phyloP scores from a whole-genome alignment of 1,140 invertebrate species.

The Ips typographus region DNA sequence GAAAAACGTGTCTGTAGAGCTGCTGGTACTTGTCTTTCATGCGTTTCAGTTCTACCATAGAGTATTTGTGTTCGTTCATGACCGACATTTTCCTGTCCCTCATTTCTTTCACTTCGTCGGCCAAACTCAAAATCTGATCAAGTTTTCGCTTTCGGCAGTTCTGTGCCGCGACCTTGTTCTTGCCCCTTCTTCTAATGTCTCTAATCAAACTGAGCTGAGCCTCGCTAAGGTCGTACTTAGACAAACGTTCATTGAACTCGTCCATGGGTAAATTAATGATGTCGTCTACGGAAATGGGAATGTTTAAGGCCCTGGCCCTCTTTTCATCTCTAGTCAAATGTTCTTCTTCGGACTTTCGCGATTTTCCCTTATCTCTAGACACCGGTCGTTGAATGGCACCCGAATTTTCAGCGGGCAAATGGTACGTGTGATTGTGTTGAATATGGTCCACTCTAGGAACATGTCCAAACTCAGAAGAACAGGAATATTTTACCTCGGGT shows the following conservation, averaged over 20 bases:
- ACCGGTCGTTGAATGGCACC: conserved; percentile 71
- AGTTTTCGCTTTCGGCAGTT: conserved; percentile 97
- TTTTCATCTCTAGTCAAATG: conserved; percentile 83
- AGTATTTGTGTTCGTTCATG: conserved; percentile 71
- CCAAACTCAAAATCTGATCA: conserved; percentile 88
- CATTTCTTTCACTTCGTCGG: conserved; percentile 88
- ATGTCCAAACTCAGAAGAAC: conserved; percentile 61
- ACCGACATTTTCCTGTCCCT: conserved; percentile 79
- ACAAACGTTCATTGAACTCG: conserved; percentile 95
- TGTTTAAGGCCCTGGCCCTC: conserved; percentile 72
- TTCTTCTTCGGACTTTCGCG: conserved; percentile 60
- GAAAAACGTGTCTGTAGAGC: conserved; percentile 84
- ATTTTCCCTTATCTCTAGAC: conserved; percentile 67
- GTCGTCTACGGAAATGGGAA: conserved; percentile 82
- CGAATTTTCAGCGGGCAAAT: conserved; percentile 70
- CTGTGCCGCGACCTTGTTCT: conserved; percentile 82
- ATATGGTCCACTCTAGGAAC: conserved; percentile 62
- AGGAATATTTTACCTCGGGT: no score
- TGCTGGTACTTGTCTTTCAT: conserved; percentile 82
- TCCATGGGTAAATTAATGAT: conserved; percentile 97
- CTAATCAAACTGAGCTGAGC: conserved; percentile 90
- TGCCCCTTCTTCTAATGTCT: conserved; percentile 75
- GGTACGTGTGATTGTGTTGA: conserved; percentile 84
- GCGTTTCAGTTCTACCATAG: conserved; percentile 72
- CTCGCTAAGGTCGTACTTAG: conserved; percentile 93